Conservation (phyloP, 2,888 invertebrate species). For the Drosophila imparisetae region DNA sequence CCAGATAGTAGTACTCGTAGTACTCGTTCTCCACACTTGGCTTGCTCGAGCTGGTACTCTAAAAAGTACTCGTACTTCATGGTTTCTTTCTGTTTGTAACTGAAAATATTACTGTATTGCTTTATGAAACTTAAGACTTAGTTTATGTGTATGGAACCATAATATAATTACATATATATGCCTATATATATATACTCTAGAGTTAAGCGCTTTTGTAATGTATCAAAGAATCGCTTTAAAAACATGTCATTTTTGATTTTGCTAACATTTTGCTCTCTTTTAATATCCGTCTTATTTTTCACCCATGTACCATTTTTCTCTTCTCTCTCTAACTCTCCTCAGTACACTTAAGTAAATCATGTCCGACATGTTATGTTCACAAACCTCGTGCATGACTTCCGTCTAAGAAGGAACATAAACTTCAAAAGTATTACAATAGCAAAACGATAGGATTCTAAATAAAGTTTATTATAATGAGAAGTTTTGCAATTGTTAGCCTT, state of each 20-base stretch:
- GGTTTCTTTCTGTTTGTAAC: conserved; percentile 43
- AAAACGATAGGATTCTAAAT: conserved; percentile 2
- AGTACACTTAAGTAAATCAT: conserved; percentile 20
- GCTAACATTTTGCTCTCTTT: conserved; percentile 46
- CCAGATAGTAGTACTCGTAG: conserved; percentile 30
- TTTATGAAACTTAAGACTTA: conserved; percentile 36
- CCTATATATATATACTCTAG: conserved; percentile 44
- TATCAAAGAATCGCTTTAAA: conserved; percentile 58
- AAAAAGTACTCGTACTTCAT: conserved; percentile 28
- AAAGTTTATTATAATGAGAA: conserved; percentile 3
- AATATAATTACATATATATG: conserved; percentile 42
- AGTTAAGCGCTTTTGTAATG: conserved; percentile 72
- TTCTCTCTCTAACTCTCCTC: conserved; percentile 12
- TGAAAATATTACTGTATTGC: conserved; percentile 63
- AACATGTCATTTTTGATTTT: conserved; percentile 24
- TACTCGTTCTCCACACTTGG: conserved; percentile 33
- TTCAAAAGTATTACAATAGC: conserved; percentile 6
- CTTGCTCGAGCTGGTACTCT: conserved; percentile 42
- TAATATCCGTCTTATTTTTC: conserved; percentile 23
- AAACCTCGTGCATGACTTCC: conserved; percentile 37
- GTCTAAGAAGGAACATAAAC: conserved; percentile 2
- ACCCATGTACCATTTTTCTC: conserved; percentile 1
- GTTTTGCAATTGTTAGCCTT: conserved; percentile 31
- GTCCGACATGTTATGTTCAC: not conserved
- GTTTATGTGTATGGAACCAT: conserved; percentile 54